Evolutionary conservation across 2,888 invertebrate species (phyloP).

Genomic region (Ennomos fuscantarius): DNA sequence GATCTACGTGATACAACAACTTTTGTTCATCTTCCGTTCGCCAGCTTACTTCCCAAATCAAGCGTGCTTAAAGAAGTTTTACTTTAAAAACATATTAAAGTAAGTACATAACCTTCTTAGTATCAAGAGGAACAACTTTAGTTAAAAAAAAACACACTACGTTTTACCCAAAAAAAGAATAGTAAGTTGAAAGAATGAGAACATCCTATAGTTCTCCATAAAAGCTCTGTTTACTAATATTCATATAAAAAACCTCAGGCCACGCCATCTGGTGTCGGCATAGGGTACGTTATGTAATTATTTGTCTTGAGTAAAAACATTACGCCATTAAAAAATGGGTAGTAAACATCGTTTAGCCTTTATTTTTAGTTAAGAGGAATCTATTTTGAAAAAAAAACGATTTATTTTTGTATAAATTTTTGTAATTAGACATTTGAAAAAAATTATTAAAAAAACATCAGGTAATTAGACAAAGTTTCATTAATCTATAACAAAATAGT

Average conservation of each 20-base stretch:
- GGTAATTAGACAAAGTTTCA: too few relatives aligned
- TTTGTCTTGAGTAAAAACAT: conserved; percentile 61
- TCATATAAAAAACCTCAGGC: conserved; percentile 64
- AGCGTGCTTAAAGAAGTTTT: too few relatives aligned
- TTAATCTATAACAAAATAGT: too few relatives aligned
- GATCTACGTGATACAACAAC: too few relatives aligned
- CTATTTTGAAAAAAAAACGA: conserved; percentile 10
- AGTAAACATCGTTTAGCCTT: conserved; percentile 20
- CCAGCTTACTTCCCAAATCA: too few relatives aligned
- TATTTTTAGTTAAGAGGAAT: conserved; percentile 6
- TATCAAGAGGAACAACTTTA: too few relatives aligned
- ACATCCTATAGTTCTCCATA: conserved; percentile 62
- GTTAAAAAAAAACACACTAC: too few relatives aligned
- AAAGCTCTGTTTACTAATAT: conserved; percentile 77
- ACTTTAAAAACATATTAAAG: too few relatives aligned
- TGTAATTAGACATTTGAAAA: not conserved
- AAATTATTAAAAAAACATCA: too few relatives aligned
- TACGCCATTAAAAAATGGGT: conserved; percentile 25
- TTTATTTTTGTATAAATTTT: conserved; percentile 5
- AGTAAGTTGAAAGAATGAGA: not conserved
- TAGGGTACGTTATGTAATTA: conserved; percentile 68
- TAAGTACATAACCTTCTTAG: too few relatives aligned
- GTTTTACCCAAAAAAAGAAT: too few relatives aligned
- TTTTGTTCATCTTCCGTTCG: too few relatives aligned
- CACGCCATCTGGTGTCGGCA: conserved; percentile 71